phyloP scores from a whole-genome alignment of 2,797 vertebrate species.

The Ispidina lecontei region DNA sequence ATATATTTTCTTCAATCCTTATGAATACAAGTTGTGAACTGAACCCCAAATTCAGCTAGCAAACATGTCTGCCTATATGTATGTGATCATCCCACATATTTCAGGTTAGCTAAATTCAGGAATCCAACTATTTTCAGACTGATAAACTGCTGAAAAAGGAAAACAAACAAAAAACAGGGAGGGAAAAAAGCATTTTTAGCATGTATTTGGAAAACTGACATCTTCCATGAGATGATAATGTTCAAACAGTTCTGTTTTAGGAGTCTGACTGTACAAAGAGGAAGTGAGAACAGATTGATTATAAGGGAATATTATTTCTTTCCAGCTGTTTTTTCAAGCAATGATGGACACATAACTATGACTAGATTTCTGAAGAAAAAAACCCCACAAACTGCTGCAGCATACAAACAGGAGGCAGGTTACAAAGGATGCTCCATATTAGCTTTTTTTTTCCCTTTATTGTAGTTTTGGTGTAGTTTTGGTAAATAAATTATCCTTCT shows the following conservation, averaged over 20 bases:
- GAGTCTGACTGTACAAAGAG: background rate
- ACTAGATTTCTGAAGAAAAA: background rate
- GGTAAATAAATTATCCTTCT: background rate
- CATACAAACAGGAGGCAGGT: background rate
- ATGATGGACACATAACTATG: background rate
- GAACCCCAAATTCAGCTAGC: background rate
- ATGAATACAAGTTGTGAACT: accelerated
- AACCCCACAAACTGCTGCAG: background rate
- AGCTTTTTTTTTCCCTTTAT: background rate
- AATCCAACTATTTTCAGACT: background rate
- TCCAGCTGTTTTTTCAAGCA: conserved; percentile 3
- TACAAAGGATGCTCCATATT: background rate
- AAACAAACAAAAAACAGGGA: accelerated
- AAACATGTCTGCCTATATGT: background rate
- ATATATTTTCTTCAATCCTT: background rate
- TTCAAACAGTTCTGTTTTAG: background rate
- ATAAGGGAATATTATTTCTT: conserved; percentile 8
- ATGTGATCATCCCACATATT: background rate
- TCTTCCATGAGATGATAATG: background rate
- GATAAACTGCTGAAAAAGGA: background rate
- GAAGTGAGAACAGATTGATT: conserved; percentile 18
- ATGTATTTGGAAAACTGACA: background rate
- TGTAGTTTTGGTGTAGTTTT: background rate
- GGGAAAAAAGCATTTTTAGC: background rate
- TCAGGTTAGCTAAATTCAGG: background rate